phyloP scores from a whole-genome alignment of 1,140 invertebrate species.

The Heliothis subflexa region DNA sequence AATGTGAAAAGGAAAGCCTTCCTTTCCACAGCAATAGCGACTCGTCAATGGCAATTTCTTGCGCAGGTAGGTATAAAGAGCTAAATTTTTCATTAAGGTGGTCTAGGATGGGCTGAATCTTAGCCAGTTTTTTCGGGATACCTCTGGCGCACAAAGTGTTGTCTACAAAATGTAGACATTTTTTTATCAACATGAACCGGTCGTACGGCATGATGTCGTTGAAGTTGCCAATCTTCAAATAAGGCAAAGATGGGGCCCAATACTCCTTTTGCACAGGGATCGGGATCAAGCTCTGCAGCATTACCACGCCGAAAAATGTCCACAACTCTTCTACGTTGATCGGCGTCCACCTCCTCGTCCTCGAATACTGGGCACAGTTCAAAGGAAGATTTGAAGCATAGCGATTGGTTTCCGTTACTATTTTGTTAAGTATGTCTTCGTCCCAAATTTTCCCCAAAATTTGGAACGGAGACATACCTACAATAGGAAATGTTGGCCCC shows the following conservation, averaged over 20 bases:
- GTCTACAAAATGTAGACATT: constrained; percentile 4
- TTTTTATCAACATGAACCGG: too few relatives aligned
- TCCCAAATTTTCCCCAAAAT: too few relatives aligned
- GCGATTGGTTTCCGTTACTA: not conserved
- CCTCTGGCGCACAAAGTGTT: not conserved
- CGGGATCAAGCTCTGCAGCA: too few relatives aligned
- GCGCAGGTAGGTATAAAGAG: constrained; percentile 40
- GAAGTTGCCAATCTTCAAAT: too few relatives aligned
- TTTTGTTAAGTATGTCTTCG: not conserved
- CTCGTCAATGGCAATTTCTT: constrained; percentile 47
- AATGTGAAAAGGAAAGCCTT: too few relatives aligned
- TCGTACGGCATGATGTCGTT: too few relatives aligned
- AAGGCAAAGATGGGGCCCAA: too few relatives aligned
- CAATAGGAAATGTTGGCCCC: not conserved
- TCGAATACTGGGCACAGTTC: too few relatives aligned
- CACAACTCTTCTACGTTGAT: not conserved
- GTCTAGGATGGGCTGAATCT: constrained; percentile 7
- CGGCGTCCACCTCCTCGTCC: not conserved
- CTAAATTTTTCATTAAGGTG: constrained; percentile 34
- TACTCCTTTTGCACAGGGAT: too few relatives aligned
- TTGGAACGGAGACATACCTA: constrained; percentile 7
- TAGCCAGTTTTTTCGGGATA: not conserved
- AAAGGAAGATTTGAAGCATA: not conserved
- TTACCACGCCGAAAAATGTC: too few relatives aligned
- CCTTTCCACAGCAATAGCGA: constrained; percentile 14